Base-by-base conservation (phyloP, 2,797 vertebrate species). In the Smutsia temminckii region DNA sequence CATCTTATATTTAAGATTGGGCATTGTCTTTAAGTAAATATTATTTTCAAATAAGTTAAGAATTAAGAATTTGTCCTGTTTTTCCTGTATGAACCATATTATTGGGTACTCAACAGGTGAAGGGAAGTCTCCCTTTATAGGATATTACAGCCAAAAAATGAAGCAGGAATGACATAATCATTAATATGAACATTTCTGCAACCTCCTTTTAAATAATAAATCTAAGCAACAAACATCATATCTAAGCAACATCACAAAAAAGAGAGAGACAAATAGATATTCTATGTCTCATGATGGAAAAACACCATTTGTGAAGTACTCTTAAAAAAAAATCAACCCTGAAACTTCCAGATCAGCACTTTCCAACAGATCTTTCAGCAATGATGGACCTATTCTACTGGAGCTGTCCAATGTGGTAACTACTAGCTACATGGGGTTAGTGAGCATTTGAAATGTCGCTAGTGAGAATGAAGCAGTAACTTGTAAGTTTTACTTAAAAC, bases 31-130 rank as follows among this genome's bases (percentile, higher is more conserved):
- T 77, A 79, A 59, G 55, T 72, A 89, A 91, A 89, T 23, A 72
- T 21, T 49, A 80, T 85, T 95, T 93, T 75, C 51, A 89, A 78
- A 40, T 42, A 89, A 78, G 37, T n/a, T 74, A 89, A 66, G 12
- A 89, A 84, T 63, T 63, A 68, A 91, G 29, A 40, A 79, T 40
- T 81, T 89, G 51, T 88, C 21, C 13, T 51, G 7, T 72, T 61
- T 81, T 81, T 34, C 42, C 34, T 75, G 83, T 27, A 88, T 17
- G n/a, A 75, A 68, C 25, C 27, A 0, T 79, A 85, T 59, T 34
- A 79, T 23, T 77, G 12, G 40, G 37, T 74, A 83, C 53, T 25
- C 42, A 85, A 89, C 64, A 77, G 11, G 10, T 69, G 18, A 85
- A 59, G 34, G n/a, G 14, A 94, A 78, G 29, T 78, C 53, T 89